phyloP scores from a whole-genome alignment of 2,113 vertebrate genomes.

The Paraplagusia blochii region DNA sequence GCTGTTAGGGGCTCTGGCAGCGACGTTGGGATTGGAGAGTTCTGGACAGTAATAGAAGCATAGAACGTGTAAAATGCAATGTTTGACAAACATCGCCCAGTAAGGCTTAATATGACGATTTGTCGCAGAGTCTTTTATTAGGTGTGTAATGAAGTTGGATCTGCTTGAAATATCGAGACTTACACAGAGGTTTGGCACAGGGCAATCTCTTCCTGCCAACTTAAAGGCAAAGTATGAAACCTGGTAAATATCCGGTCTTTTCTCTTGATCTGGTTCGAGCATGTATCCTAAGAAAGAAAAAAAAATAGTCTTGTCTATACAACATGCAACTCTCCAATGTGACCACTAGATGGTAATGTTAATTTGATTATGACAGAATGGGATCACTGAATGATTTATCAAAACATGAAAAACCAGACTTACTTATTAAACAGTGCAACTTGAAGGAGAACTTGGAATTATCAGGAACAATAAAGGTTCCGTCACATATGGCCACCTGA shows the following conservation, averaged over 20 bases:
- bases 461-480: conserved; percentile 93
- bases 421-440: conserved; percentile 93
- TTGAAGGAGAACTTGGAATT: conserved; percentile 88
- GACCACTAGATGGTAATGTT: conserved; percentile 58
- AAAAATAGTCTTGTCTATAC: not conserved
- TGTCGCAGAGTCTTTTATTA: too few relatives aligned
- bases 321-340: not conserved
- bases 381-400: not conserved
- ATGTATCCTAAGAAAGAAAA: conserved; percentile 82
- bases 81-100: not conserved
- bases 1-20: conserved; percentile 93
- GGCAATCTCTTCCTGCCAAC: conserved; percentile 90
- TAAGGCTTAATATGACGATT: too few relatives aligned
- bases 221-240: conserved; percentile 95
- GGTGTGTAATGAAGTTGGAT: too few relatives aligned
- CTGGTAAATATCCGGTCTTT: conserved; percentile 95
- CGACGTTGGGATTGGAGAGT: conserved; percentile 84
- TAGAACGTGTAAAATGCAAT: not conserved
- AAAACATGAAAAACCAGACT: conserved; percentile 62
- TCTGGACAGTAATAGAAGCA: conserved; percentile 69
- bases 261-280: conserved; percentile 94
- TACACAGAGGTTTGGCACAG: conserved; percentile 92
- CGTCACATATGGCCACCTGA: conserved; percentile 98
- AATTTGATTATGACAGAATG: conserved; percentile 6
- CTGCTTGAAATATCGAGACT: conserved; percentile 60